Base-by-base conservation (phyloP, 64 coral and sea anemone genomes). In the Orbicella faveolata region DNA sequence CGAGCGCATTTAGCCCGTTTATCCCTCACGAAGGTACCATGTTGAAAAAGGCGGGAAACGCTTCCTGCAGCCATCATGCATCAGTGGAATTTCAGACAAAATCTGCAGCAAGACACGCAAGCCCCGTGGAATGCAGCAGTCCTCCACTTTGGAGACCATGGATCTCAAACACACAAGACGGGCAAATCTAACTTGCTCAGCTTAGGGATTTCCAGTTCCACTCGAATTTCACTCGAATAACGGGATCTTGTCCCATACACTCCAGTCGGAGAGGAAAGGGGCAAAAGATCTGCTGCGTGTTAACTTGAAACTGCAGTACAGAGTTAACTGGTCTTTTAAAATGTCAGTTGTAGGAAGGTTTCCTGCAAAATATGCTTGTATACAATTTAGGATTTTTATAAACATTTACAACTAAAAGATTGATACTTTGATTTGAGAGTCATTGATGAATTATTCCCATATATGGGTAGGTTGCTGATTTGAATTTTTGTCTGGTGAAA, bases 91-190 rank as follows among this genome's bases (percentile, higher is more conserved):
- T 48, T 48, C 44, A 48, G 44, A 48, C 44, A 6, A 48, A 48
- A 48, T 48, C 44, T 48, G 44, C 44, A 48, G 44, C 44, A 76
- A 76, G 36, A 44, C 17, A 5, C 36, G 1, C 75, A 9, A 76
- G 34, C 35, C 75, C 78, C 30, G 55, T 9, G 12, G 55, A 59
- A 70, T 70, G 67, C 25, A 70, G n/a, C 11, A 70, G 25, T 26
- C 67, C n/a, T 10, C 21, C 67, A 23, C 23, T 85, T n/a, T 85
- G 82, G 82, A 85, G 82, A 26, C 82, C 82, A 2, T 85, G 82
- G 82, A 85, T 85, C 1, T 52, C 63, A 16, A 72, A 20, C 6
- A 23, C 36, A 26, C 34, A 73, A 48, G 48, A 85, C 10, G 63
- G 21, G 26, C 18, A 85, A 52, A 52, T 12, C 9, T 85, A 85